A percentile compares a stretch with the other conserved stretches of the same genome.
These are phyloP conservation scores for Cephus nigrinus DNA, from an alignment of 2,888 invertebrate species.

Conservation along the genomic window DNA sequence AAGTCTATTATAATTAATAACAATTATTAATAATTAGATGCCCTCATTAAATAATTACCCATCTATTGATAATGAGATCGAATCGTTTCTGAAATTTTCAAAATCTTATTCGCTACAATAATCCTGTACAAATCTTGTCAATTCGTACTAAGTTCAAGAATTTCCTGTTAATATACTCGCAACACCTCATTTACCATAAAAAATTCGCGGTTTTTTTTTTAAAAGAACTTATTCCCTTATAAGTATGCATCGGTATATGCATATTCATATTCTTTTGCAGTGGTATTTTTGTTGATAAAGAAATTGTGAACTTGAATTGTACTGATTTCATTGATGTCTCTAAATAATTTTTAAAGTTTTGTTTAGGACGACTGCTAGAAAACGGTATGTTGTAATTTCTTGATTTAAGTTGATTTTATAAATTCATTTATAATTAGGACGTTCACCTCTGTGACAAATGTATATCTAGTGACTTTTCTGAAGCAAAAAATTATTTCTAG, in stretches of 20 bases:
- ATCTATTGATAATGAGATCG: background rate
- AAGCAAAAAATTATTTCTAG: background rate
- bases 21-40: slow-evolving; percentile 49
- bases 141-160: background rate
- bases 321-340: background rate
- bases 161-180: background rate
- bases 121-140: background rate
- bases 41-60: slow-evolving; percentile 43
- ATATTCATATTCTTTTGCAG: background rate
- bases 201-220: background rate
- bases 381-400: background rate
- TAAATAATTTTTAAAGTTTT: background rate
- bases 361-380: background rate
- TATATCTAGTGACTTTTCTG: no score
- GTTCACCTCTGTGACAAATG: background rate
- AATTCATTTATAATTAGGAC: background rate
- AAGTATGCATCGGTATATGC: background rate
- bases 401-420: background rate
- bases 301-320: background rate
- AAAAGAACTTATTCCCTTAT: background rate
- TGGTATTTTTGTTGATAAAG: background rate
- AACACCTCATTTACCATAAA: background rate
- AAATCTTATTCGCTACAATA: background rate
- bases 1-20: slow-evolving; percentile 55
- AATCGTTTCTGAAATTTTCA: background rate